Evolutionary conservation across 2,888 invertebrate species (phyloP).

Genomic region (Anoplius nigerrimus): DNA sequence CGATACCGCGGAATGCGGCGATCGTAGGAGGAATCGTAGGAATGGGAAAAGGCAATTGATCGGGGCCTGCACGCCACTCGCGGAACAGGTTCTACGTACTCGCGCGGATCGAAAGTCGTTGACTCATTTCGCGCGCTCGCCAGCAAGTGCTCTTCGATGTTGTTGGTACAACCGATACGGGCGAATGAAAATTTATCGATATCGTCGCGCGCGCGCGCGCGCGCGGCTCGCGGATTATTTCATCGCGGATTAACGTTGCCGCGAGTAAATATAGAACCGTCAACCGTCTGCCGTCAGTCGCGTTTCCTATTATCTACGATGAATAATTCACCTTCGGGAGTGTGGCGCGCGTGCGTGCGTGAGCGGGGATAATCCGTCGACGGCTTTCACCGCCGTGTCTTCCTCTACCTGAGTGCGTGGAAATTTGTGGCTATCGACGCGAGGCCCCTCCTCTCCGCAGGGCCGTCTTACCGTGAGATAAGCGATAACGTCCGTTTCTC

Average conservation of each 20-base stretch:
- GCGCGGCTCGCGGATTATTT: constrained; percentile 53
- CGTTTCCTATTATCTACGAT: constrained; percentile 22
- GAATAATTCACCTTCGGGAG: constrained; percentile 48
- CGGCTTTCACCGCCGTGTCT: constrained; percentile 20
- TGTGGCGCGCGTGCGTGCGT: constrained; percentile 22
- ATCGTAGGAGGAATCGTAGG: constrained; percentile 52
- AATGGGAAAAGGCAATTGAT: constrained; percentile 56
- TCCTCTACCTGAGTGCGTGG: neutral
- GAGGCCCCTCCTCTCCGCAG: no score
- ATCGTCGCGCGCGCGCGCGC: no score
- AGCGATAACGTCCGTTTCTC: no score
- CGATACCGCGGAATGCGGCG: constrained; percentile 42
- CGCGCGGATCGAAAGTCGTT: constrained; percentile 64
- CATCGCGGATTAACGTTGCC: constrained; percentile 42
- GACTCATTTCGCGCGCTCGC: constrained; percentile 63
- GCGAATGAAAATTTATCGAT: constrained; percentile 47
- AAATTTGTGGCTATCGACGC: neutral
- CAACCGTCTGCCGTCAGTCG: constrained; percentile 37
- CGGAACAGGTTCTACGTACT: constrained; percentile 60
- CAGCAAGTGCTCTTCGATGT: constrained; percentile 41
- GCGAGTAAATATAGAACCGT: constrained; percentile 50
- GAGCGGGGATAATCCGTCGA: constrained; percentile 25
- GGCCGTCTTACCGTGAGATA: no score
- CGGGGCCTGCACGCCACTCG: constrained; percentile 33
- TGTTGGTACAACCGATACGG: constrained; percentile 30